Evolutionary conservation across 2,888 invertebrate genomes (phyloP), one percentile per base, ranked within the genome.

Genomic region (Drosophila birchii): DNA sequence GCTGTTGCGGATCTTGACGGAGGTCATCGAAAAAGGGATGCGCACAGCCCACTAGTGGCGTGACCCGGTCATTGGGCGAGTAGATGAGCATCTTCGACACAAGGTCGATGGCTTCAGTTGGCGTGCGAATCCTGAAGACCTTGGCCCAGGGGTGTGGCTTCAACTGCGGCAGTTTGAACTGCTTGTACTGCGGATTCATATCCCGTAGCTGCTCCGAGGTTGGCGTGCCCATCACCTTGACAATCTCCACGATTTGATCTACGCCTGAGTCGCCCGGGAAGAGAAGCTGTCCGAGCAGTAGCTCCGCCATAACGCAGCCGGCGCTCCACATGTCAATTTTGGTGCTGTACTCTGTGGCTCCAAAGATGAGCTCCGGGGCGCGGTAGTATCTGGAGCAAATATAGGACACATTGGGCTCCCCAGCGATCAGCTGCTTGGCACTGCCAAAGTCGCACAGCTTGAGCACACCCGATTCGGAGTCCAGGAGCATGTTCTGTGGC

Each of bases 111-210:
- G 97, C 97, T 94, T 98, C 97, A 68, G 96, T 95, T 55, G 97
- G 97, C 82, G 97, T 97, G 92, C 97, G 95, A 88, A 96, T 96
- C 93, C 97, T 96, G 94, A 98, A 98, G 94, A 96, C 99, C 97
- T 99, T 99, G 92, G 97, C 96, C 99, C 99, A 99, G 61, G 99
- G 99, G 94, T 99, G 99, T 91, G 99, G 98, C 94, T 99, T 99
- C 93, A 99, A 99, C 94, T 99, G 99, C 86, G 99, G 99, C 93
- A 99, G 98, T 94, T 99, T 99, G 94, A 99, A 99, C 94, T 99
- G 99, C 91, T 98, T 99, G 93, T 99, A 99, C 93, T 99, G 99
- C 77, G 99, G 99, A 94, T 99, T 99, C 99, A 99, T 99, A 94
- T 99, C 99, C 91, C 98, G 96, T 91, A 99, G 99, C 94, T 99